Evolutionary conservation across 1,140 invertebrate species (phyloP), one percentile per base, ranked within the genome.

Genomic region (Steinernema feltiae): DNA sequence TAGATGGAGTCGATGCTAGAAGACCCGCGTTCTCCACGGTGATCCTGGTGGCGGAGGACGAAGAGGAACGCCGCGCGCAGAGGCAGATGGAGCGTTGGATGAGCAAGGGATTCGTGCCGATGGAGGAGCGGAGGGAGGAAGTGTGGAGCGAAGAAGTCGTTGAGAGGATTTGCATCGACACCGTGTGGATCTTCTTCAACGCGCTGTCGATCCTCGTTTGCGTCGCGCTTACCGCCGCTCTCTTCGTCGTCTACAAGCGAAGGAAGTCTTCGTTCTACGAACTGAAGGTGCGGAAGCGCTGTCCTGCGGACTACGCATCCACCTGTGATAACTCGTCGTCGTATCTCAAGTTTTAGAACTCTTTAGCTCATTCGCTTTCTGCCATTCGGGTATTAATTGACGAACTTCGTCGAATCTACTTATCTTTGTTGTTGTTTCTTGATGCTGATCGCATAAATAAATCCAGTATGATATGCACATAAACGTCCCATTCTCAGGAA

Each of bases 81-180:
- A 48, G 74, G 24, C 78, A 79, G 48, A 48, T 79, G 17, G 78
- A 79, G 53, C 41, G 74, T 17, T 79, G 77, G 77, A 32, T 63
- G 53, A 63, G 24, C 53, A 63, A 27, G 24, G 53, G 24, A 15
- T 63, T 63, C 53, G 53, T 41, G 18, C 35, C 35, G 7, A 7
- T 27, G 7, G 53, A 27, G 12, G 53, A 63, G 53, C 53, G 35
- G 18, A 41, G 35, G 18, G 35, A 63, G 3, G 53, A 27, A 15
- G 24, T 63, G 12, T 63, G 53, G 53, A 63, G 15, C 53, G 53
- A 63, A 27, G 15, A 15, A 27, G 15, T 63, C 12, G 53, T 27
- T 3, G 53, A 63, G 15, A 7, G 53, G 15, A 27, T 63, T 21
- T 63, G 53, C 24, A 21, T 63, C 12, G 53, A 63, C 53, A 63